Evolutionary conservation across 2,888 invertebrate genomes (phyloP).

Genomic region (Cordilura impudica): DNA sequence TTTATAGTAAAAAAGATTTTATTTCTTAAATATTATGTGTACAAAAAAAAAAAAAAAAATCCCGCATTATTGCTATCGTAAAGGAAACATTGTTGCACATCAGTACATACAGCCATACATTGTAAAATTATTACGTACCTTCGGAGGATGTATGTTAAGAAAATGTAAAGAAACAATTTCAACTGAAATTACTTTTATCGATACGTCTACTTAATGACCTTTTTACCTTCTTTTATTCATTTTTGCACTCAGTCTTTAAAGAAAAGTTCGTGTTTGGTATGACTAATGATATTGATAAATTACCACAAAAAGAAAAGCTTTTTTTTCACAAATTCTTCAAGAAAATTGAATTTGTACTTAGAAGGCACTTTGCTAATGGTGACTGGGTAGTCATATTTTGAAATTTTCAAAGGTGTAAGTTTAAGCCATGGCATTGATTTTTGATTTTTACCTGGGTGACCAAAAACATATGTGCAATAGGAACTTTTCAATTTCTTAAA

Average conservation of each 20-base stretch:
- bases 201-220: not conserved
- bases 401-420: too few species aligned
- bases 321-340: not conserved
- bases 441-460: too few species aligned
- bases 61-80: not conserved
- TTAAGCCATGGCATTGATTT: too few species aligned
- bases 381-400: too few species aligned
- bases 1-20: not conserved
- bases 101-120: too few species aligned
- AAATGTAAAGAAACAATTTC: not conserved
- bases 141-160: too few species aligned
- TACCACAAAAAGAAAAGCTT: not conserved
- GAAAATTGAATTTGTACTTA: not conserved
- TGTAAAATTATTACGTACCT: too few species aligned
- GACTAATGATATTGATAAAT: not conserved
- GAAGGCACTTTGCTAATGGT: too few species aligned
- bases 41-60: not conserved
- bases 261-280: not conserved
- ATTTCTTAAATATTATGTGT: not conserved
- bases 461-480: too few species aligned
- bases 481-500: too few species aligned
- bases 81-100: not conserved
- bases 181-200: not conserved
- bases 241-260: not conserved
- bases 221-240: not conserved